These are phyloP conservation scores for Trochalopteron elliotii DNA, from an alignment of 2,113 vertebrate species.

Conservation along the genomic window DNA sequence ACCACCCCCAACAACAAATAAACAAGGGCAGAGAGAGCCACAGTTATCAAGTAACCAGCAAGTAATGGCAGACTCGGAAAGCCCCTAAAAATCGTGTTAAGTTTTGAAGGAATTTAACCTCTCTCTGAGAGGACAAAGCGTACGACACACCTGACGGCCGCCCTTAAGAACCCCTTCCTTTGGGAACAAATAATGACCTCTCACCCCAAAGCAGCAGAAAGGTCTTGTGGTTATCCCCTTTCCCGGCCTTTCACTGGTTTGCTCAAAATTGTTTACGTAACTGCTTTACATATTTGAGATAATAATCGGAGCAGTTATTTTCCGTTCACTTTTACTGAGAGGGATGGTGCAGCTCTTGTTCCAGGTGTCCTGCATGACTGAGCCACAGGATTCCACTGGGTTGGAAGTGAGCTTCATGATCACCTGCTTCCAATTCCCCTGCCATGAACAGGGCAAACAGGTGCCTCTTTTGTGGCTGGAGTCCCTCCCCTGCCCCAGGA, in stretches of 20 bases:
- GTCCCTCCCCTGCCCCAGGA: fast-evolving
- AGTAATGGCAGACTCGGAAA: background rate
- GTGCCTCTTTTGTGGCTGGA: background rate
- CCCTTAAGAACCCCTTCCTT: background rate
- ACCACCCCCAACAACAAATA: background rate
- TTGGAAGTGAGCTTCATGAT: background rate
- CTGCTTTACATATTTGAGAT: background rate
- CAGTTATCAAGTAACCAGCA: too few relatives aligned
- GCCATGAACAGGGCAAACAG: background rate
- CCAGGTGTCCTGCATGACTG: background rate
- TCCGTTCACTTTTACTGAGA: background rate
- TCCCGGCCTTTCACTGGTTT: fast-evolving
- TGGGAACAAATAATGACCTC: background rate
- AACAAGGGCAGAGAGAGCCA: background rate
- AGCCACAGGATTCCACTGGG: background rate
- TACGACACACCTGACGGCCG: background rate
- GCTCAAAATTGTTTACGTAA: background rate
- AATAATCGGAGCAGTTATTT: background rate
- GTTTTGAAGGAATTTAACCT: too few relatives aligned
- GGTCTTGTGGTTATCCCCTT: background rate
- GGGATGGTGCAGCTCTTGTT: background rate
- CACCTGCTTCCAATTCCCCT: background rate
- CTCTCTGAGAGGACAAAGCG: fast-evolving
- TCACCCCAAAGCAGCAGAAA: fast-evolving
- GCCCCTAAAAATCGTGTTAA: background rate